These are phyloP conservation scores for Alosa alosa DNA, from an alignment of 2,113 vertebrate species.

Conservation along the genomic window DNA sequence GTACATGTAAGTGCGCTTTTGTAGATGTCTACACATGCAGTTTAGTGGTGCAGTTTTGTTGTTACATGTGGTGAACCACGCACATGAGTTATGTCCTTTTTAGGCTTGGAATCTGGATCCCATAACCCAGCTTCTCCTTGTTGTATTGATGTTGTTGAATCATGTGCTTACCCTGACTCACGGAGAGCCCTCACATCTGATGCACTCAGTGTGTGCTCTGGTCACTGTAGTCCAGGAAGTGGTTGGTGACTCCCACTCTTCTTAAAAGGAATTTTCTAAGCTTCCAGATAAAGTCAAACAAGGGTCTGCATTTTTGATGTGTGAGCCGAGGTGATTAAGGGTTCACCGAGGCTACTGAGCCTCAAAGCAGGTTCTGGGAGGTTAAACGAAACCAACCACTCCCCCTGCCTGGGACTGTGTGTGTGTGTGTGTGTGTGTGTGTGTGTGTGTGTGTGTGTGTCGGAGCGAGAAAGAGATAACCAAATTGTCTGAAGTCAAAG, in stretches of 20 bases:
- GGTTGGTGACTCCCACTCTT: constrained; percentile 50
- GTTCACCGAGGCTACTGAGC: background rate
- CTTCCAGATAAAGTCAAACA: background rate
- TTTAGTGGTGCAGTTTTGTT: background rate
- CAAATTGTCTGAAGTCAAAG: no score
- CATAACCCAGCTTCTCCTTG: background rate
- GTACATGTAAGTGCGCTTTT: background rate
- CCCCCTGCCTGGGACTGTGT: background rate
- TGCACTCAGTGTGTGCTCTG: constrained; percentile 19
- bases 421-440: background rate
- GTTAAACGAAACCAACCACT: background rate
- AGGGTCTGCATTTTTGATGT: background rate
- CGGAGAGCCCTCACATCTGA: background rate
- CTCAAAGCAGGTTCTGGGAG: constrained; percentile 11
- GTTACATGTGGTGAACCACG: background rate
- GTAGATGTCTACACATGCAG: background rate
- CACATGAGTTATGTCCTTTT: background rate
- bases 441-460: background rate
- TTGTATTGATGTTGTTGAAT: background rate
- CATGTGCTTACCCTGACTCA: background rate
- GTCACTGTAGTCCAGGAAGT: constrained; percentile 43
- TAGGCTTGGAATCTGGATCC: constrained; percentile 2
- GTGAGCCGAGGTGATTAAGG: background rate
- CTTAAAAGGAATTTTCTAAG: constrained; percentile 43
- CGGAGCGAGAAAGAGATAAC: background rate